These are phyloP conservation scores for Lycocerus yunnanus DNA, from an alignment of 2,888 invertebrate genomes.

Conservation along the genomic window DNA sequence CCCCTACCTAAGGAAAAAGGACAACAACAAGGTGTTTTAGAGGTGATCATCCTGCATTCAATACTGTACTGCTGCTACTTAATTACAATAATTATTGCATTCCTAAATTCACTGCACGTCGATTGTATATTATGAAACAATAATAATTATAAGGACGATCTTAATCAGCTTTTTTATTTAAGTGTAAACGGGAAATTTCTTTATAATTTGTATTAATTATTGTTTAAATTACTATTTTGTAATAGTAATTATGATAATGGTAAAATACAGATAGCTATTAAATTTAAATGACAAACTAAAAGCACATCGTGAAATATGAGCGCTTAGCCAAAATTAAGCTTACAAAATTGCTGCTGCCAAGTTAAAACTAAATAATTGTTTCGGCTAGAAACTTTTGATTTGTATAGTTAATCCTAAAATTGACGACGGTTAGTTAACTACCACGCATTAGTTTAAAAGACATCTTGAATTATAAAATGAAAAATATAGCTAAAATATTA, in stretches of 20 bases:
- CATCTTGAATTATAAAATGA: not conserved
- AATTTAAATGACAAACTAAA: constrained; percentile 15
- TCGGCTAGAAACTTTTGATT: constrained; percentile 1
- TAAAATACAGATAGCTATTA: constrained; percentile 6
- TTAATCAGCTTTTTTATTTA: too few species aligned
- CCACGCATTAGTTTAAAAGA: not conserved
- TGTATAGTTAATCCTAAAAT: not conserved
- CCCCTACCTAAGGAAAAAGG: too few species aligned
- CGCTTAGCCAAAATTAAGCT: constrained; percentile 21
- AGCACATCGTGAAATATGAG: constrained; percentile 23
- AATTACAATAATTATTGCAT: too few species aligned
- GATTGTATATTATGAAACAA: too few species aligned
- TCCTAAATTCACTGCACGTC: too few species aligned
- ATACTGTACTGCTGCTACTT: too few species aligned
- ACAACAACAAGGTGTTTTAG: too few species aligned
- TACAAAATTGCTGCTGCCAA: constrained; percentile 24
- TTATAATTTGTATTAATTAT: not conserved
- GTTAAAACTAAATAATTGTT: constrained; percentile 28
- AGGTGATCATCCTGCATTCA: too few species aligned
- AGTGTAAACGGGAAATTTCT: not conserved
- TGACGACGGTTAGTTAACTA: not conserved
- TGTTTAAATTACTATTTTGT: not conserved
- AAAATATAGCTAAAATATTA: not conserved
- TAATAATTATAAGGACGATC: too few species aligned
- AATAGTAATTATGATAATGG: not conserved